Evolutionary conservation across 2,888 invertebrate species (phyloP).

Genomic region (Tinea pellionella): DNA sequence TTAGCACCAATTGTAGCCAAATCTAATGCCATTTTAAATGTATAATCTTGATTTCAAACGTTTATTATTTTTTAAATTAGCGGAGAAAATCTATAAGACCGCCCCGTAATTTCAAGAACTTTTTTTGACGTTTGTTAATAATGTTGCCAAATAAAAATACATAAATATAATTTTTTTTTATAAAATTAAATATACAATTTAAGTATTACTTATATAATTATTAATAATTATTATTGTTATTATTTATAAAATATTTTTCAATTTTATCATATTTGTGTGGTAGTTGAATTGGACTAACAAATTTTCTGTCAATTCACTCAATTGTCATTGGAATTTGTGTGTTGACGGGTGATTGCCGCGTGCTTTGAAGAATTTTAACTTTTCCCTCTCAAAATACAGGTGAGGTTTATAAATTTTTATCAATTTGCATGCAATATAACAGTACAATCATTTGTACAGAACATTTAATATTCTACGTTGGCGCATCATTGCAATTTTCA

Average conservation of each 20-base stretch:
- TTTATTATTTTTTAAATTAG: background rate
- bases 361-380: background rate
- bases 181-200: background rate
- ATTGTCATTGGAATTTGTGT: background rate
- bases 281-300: background rate
- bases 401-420: background rate
- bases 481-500: background rate
- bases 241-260: background rate
- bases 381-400: background rate
- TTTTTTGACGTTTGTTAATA: background rate
- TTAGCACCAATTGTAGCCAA: conserved; percentile 41
- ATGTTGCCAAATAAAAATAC: background rate
- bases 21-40: conserved; percentile 22
- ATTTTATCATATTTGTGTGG: background rate
- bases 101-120: background rate
- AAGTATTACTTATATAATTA: background rate
- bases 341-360: background rate
- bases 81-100: background rate
- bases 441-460: background rate
- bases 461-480: background rate
- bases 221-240: background rate
- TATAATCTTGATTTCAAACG: background rate
- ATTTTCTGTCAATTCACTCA: background rate
- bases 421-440: background rate
- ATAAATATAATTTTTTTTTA: no score